Conservation (phyloP, 2,797 vertebrate species). For the Geotrypetes seraphini region DNA sequence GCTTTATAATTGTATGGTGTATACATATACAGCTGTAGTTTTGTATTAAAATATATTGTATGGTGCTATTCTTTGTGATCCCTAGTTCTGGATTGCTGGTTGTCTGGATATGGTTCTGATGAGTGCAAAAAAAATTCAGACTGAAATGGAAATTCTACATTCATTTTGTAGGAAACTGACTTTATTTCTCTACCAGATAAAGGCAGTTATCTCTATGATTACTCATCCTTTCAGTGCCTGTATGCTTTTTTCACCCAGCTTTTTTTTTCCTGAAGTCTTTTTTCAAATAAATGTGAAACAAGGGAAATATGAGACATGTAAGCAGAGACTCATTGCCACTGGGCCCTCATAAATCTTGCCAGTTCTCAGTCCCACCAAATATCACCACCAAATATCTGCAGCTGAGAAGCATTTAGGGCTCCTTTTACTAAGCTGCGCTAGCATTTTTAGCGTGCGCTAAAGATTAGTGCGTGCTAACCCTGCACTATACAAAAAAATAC, state of each 20-base stretch:
- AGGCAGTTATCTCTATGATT: conserved; percentile 29
- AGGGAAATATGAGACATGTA: conserved; percentile 56
- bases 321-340: conserved; percentile 58
- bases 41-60: too few species aligned
- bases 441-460: too few species aligned
- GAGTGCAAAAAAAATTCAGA: conserved; percentile 29
- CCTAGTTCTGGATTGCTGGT: too few species aligned
- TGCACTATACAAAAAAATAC: too few species aligned
- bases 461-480: too few species aligned
- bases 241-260: conserved; percentile 21
- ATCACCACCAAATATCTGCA: conserved; percentile 72
- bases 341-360: conserved; percentile 69
- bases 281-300: conserved; percentile 49
- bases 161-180: conserved; percentile 34
- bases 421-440: too few species aligned
- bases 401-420: conserved; percentile 70
- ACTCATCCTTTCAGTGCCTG: conserved; percentile 18
- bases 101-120: too few species aligned
- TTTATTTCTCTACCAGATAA: conserved; percentile 27
- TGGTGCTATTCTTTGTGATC: too few species aligned
- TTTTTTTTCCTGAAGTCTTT: conserved; percentile 34
- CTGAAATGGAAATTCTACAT: conserved; percentile 24
- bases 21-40: too few species aligned
- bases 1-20: too few species aligned
- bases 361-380: conserved; percentile 61